These are phyloP conservation scores for Botrylloides violaceus DNA, from an alignment of 23 tunicate genomes.

Conservation along the genomic window DNA sequence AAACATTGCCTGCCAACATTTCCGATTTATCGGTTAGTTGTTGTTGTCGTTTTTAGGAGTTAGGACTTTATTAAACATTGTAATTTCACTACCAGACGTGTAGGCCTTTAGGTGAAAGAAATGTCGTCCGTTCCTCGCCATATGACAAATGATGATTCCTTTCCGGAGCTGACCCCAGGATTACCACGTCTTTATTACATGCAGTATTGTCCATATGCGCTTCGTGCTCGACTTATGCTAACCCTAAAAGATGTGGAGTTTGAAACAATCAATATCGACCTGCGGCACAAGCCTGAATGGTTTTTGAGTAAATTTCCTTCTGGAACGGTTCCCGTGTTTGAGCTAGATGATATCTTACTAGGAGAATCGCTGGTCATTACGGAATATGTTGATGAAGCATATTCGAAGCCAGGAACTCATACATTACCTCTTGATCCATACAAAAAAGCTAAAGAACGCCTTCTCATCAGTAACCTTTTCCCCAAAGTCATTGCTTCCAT, in stretches of 20 bases:
- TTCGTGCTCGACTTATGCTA: slow-evolving; percentile 46
- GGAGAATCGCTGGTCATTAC: slow-evolving; percentile 72
- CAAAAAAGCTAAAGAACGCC: slow-evolving; percentile 33
- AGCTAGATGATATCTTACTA: slow-evolving; percentile 47
- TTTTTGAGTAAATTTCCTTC: slow-evolving; percentile 51
- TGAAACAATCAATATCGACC: slow-evolving; percentile 70
- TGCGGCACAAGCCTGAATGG: slow-evolving; percentile 72
- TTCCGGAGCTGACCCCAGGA: slow-evolving; percentile 11
- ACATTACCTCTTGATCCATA: slow-evolving; percentile 39
- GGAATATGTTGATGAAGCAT: slow-evolving; percentile 51
- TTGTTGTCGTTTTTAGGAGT: too few relatives aligned
- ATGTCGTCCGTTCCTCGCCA: too few relatives aligned
- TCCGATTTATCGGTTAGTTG: too few relatives aligned
- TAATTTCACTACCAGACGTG: too few relatives aligned
- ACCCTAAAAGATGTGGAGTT: slow-evolving; percentile 62
- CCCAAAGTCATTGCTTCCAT: slow-evolving; percentile 22
- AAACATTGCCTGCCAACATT: too few relatives aligned
- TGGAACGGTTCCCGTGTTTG: slow-evolving; percentile 74
- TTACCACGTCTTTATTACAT: slow-evolving; percentile 53
- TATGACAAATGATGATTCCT: slow-evolving; percentile 9
- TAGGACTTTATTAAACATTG: too few relatives aligned
- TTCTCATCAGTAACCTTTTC: slow-evolving; percentile 32
- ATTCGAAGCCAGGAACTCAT: slow-evolving; percentile 30
- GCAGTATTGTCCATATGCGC: slow-evolving; percentile 75
- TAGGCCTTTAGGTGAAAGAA: too few relatives aligned